Evolutionary conservation across 2,797 vertebrate genomes (phyloP), one percentile per base, ranked within the genome.

Genomic region (Poecilia picta): DNA sequence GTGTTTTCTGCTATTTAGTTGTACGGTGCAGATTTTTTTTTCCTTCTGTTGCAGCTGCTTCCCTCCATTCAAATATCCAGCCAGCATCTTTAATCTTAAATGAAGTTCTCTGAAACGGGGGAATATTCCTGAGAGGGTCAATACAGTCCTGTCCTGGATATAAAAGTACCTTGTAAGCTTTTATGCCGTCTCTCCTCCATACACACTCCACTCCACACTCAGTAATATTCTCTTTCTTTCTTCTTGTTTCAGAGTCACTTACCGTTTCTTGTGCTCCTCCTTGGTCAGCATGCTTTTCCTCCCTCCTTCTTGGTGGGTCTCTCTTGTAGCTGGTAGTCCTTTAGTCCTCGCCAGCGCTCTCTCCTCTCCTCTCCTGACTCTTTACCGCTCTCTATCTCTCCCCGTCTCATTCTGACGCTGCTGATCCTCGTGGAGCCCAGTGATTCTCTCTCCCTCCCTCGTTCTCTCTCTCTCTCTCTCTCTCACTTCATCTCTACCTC

Each of bases 401-500:
- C 77, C 85, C 28, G 78, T 89, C 85, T 93, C 89, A 80, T 92
- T 93, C 90, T 91, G 89, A 89, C 85, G 91, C 91, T 86, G 85
- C 89, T 92, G 92, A 92, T 93, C 86, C 89, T 93, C 43, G 23
- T 79, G 31, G 85, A 89, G 89, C 88, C 57, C 76, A 79, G 71
- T 93, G 92, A 93, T 92, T 88, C 87, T 33, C 33, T 33, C 90
- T 78, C 86, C 80, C 68, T 46, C 76, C 28, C 62, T 31, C 55
- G 0, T 13, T 47, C 25, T 1, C 70, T 31, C 73, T 25, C 45
- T 11, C 45, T 31, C 51, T 8, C 28, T 45, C 73, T 31, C 45
- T 11, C 45, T 31, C 51, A 7, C 28, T 45, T 59, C 39, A 70
- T 41, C 45, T 31, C 41, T 47, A 76, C 55, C 39, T 39, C 77